phyloP scores from a whole-genome alignment of 2,113 vertebrate genomes.

The Poeciliopsis retropinna region DNA sequence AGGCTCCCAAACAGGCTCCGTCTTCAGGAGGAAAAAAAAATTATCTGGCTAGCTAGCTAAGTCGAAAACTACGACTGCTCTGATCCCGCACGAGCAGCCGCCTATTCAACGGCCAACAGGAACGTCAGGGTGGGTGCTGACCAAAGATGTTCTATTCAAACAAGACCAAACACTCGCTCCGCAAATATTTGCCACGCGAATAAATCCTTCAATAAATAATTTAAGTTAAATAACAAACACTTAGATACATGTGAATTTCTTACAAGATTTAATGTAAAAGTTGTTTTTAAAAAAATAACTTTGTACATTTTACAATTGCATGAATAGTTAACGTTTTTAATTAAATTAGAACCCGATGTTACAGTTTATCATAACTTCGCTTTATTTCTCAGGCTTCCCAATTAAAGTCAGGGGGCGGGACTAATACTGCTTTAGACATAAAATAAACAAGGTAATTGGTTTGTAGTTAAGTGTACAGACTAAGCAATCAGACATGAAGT shows the following conservation, averaged over 20 bases:
- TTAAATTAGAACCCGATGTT: too few relatives aligned
- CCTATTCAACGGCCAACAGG: slow-evolving; percentile 26
- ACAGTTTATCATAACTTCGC: too few relatives aligned
- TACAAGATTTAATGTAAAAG: not conserved
- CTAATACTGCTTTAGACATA: too few relatives aligned
- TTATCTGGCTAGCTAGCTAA: slow-evolving; percentile 46
- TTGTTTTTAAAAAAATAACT: not conserved
- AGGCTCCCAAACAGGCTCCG: slow-evolving; percentile 8
- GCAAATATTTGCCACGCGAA: not conserved
- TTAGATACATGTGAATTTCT: not conserved
- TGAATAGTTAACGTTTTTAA: too few relatives aligned
- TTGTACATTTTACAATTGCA: too few relatives aligned
- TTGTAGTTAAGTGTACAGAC: too few relatives aligned
- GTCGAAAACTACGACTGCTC: slow-evolving; percentile 28
- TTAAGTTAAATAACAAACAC: not conserved
- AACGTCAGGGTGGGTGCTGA: slow-evolving; percentile 42
- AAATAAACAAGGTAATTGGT: too few relatives aligned
- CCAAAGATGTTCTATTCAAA: slow-evolving; percentile 46
- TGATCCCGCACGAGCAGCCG: slow-evolving; percentile 11
- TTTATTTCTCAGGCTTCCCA: too few relatives aligned
- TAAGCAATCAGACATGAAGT: too few relatives aligned
- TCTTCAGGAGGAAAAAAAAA: slow-evolving; percentile 21
- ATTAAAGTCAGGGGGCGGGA: too few relatives aligned
- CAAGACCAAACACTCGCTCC: slow-evolving; percentile 25
- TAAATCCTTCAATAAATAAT: not conserved